Conservation (phyloP, 2,113 vertebrate genomes). For the Brachyhypopomus gauderio region DNA sequence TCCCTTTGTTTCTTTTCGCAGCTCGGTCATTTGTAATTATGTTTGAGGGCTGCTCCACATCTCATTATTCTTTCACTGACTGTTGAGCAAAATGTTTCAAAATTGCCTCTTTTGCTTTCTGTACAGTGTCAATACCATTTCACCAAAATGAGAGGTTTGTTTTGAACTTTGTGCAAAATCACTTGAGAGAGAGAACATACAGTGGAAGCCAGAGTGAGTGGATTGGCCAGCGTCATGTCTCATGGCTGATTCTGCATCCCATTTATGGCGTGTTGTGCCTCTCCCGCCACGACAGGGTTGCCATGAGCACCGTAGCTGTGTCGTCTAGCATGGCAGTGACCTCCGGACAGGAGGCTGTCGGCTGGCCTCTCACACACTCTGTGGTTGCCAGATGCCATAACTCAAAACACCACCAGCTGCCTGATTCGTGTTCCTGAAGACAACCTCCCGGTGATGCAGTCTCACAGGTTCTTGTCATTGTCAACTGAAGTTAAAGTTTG, state of each 20-base stretch:
- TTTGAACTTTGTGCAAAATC: background rate
- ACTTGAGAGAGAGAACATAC: background rate
- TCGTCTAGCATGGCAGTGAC: conserved; percentile 38
- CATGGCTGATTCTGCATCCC: conserved; percentile 35
- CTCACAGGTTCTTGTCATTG: background rate
- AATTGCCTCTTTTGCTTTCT: conserved; percentile 3
- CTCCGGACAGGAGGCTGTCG: conserved; percentile 17
- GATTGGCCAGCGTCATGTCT: conserved; percentile 17
- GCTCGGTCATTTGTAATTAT: conserved; percentile 32
- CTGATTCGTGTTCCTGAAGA: conserved; percentile 15
- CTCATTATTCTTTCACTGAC: conserved; percentile 15
- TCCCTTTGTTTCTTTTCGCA: conserved; percentile 21
- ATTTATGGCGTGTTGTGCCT: conserved; percentile 15
- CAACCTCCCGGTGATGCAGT: conserved; percentile 19
- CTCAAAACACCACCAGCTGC: conserved; percentile 44
- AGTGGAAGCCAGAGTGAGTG: conserved; percentile 3
- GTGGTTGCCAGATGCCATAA: conserved; percentile 23
- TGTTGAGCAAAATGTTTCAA: background rate
- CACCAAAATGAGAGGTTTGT: conserved; percentile 2
- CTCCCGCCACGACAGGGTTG: conserved; percentile 32
- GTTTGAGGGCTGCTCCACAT: conserved; percentile 3
- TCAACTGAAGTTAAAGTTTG: background rate
- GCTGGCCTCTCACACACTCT: conserved; percentile 25
- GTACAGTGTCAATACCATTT: background rate
- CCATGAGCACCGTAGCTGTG: conserved; percentile 50